Base-by-base conservation (phyloP, 30 jellyfish, hydroid and myxozoan genomes). In the Sanderia malayensis region DNA sequence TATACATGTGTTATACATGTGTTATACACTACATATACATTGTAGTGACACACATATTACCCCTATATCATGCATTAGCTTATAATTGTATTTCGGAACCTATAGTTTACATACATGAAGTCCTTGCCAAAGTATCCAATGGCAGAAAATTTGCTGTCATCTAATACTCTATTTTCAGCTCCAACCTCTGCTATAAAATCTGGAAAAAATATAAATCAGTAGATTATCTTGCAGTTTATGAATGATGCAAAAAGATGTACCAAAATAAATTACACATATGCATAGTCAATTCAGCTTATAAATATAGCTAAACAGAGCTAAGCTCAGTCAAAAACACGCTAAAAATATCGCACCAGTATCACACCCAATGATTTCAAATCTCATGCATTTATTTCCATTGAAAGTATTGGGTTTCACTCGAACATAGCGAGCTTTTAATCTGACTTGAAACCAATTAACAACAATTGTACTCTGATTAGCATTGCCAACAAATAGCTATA, bases 281-380 rank as follows among this genome's bases (percentile, higher is more conserved):
- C 17, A 13, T 9, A 44, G 11, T n/a, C n/a, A n/a, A n/a, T n/a
- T n/a, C n/a, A n/a, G n/a, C n/a, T n/a, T n/a, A n/a, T n/a, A n/a
- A n/a, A n/a, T n/a, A n/a, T n/a, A n/a, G n/a, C n/a, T n/a, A n/a
- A n/a, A n/a, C n/a, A n/a, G n/a, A n/a, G n/a, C n/a, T n/a, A n/a
- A n/a, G n/a, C n/a, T n/a, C n/a, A n/a, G n/a, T n/a, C n/a, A n/a
- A n/a, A n/a, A n/a, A n/a, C n/a, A n/a, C n/a, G n/a, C n/a, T n/a
- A 53, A 60, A 60, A 60, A 18, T 18, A 49, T 49, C 64, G 24
- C 26, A 81, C 94, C 94, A 45, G 85, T 8, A 32, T 66, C 23
- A 30, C 94, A 82, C 20, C 94, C 94, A 71, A 82, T 49, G 34
- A 82, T 45, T 55, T 82, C 87, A 8, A 72, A 29, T 64, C 94